Base-by-base conservation (phyloP, 1,140 invertebrate species). In the Heliothis subflexa region DNA sequence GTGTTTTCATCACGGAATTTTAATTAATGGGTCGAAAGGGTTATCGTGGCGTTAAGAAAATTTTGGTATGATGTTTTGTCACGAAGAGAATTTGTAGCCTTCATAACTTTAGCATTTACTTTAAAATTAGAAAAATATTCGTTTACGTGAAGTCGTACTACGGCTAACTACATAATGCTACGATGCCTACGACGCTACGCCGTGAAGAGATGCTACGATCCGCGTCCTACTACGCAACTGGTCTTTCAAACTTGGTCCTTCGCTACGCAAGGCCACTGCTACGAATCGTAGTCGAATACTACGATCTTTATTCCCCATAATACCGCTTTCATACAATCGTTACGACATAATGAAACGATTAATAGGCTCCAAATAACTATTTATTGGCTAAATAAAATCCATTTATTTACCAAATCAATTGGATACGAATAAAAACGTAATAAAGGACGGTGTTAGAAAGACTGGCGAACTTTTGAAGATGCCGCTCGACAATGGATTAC, bases 361-460 rank as follows among this genome's bases (percentile, higher is more conserved):
- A 88, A 89, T 88, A 83, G 45, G 81, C 52, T 47, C 40, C 71
- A 25, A 54, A 59, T 55, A 79, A 86, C 83, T 87, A 89, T 87
- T 86, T 83, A 70, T 79, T 75, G 76, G 71, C 59, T 59, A 79
- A 72, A 84, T 83, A 83, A 83, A 82, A 47, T 71, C 73, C 74
- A 18, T 62, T 74, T 80, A 80, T 81, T 89, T 88, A 82, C 78
- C 86, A 88, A 88, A 88, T 85, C 86, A 86, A 89, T 88, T 80
- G 72, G 66, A 80, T 72, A 62, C 66, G 74, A 79, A 80, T 68
- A 83, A 78, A 83, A 62, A 62, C 55, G 75, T 57, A 83, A 81
- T 83, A 81, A 83, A 83, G 33, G 54, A 40, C 40, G n/a, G 62
- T n/a, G 40, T 66, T 47, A 45, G 18, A 25, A 18, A 74, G 16